Conservation (phyloP, 2,113 vertebrate species). For the Rhombomys opimus region DNA sequence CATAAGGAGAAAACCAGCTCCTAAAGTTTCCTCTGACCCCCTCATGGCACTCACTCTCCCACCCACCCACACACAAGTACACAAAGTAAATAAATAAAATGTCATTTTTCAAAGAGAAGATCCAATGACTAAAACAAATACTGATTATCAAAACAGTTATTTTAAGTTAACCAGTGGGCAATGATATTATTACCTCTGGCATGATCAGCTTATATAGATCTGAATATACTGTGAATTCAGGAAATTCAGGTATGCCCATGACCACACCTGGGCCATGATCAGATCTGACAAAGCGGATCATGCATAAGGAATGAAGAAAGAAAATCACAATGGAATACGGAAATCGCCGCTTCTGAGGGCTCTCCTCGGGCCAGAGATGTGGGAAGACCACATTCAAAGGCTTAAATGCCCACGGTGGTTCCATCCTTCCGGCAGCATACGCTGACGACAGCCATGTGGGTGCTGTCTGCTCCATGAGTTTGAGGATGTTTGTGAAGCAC, state of each 20-base stretch:
- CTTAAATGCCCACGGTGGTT: not conserved
- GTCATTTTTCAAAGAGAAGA: not conserved
- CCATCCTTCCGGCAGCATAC: not conserved
- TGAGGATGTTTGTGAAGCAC: not conserved
- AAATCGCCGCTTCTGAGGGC: not conserved
- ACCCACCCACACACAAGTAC: not conserved
- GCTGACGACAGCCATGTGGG: not conserved
- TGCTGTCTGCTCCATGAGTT: not conserved
- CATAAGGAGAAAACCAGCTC: not conserved
- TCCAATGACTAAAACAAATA: conserved; percentile 32
- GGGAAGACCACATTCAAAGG: conserved; percentile 3
- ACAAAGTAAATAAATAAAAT: not conserved
- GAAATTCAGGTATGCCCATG: not conserved
- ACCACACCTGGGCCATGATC: not conserved
- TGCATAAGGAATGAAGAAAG: not conserved
- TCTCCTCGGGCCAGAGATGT: not conserved
- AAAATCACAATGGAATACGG: not conserved
- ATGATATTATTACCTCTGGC: not conserved
- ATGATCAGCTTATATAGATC: not conserved
- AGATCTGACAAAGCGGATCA: not conserved
- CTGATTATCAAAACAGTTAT: not conserved
- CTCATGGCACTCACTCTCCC: not conserved
- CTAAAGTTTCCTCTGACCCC: not conserved
- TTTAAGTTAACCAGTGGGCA: not conserved
- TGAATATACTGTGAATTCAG: not conserved